Percentiles rank a stretch among this genome's conserved stretches.
phyloP scores from a whole-genome alignment of 2,113 vertebrate species.

The Collichthys lucidus region DNA sequence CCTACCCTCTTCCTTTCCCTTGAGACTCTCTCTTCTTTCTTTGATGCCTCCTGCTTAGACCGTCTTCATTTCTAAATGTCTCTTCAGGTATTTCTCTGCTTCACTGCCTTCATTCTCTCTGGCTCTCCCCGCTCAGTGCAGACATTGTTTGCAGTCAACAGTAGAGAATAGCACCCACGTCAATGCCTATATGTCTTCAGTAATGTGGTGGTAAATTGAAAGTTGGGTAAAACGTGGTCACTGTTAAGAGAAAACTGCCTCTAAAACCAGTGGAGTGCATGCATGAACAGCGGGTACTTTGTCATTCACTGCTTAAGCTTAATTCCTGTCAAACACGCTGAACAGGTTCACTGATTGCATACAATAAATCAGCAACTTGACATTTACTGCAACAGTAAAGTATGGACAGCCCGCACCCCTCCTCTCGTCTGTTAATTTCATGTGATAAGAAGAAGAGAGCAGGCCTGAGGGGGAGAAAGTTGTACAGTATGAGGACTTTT shows the following conservation, averaged over 20 bases:
- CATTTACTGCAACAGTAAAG: slow-evolving; percentile 29
- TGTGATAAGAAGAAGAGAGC: neutral
- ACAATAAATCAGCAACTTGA: slow-evolving; percentile 46
- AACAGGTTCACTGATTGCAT: slow-evolving; percentile 38
- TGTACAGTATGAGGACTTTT: neutral
- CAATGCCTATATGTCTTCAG: neutral
- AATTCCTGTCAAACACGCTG: slow-evolving; percentile 28
- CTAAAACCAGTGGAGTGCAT: slow-evolving; percentile 7
- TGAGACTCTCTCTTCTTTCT: neutral
- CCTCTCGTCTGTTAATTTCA: neutral
- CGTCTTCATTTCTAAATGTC: slow-evolving; percentile 6
- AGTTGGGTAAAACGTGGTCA: neutral
- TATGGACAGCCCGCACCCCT: slow-evolving; percentile 10
- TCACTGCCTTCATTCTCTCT: slow-evolving; percentile 4
- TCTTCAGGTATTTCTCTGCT: slow-evolving; percentile 9
- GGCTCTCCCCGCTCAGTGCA: slow-evolving; percentile 9
- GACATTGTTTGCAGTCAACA: neutral
- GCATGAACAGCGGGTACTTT: neutral
- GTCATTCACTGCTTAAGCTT: neutral
- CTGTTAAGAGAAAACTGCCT: neutral
- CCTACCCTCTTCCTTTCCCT: slow-evolving; percentile 29
- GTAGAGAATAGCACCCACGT: neutral
- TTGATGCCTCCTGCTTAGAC: neutral
- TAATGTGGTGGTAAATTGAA: neutral
- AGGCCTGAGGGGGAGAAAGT: neutral